These are phyloP conservation scores for Brassicogethes aeneus DNA, from an alignment of 2,888 invertebrate species.

Conservation along the genomic window DNA sequence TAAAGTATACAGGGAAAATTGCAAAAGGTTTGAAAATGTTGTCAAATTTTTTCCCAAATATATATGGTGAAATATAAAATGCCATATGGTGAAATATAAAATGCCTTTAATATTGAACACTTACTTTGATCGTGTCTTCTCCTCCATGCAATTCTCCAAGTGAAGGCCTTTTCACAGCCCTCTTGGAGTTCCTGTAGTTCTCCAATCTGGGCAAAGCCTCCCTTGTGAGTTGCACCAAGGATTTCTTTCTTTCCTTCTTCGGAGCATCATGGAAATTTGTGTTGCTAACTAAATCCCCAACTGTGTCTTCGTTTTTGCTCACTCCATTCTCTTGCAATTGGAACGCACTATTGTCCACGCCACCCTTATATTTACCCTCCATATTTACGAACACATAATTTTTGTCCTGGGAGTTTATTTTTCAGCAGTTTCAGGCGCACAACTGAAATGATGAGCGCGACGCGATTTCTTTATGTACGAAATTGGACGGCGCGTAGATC, in stretches of 20 bases:
- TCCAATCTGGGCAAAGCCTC: conserved; percentile 76
- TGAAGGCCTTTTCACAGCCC: conserved; percentile 71
- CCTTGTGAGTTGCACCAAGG: conserved; percentile 59
- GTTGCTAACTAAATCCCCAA: conserved; percentile 22
- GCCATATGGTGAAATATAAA: too few species aligned
- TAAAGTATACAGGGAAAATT: too few species aligned
- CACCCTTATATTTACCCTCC: conserved; percentile 24
- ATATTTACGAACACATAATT: conserved; percentile 13
- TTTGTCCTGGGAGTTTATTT: conserved; percentile 2
- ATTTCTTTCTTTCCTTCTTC: conserved; percentile 46
- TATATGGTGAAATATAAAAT: too few species aligned
- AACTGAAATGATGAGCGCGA: background rate
- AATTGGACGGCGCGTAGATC: background rate
- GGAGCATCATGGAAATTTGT: conserved; percentile 25
- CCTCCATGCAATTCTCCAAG: conserved; percentile 77
- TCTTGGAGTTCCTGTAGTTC: conserved; percentile 70
- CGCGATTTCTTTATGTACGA: conserved; percentile 1
- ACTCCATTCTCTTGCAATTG: conserved; percentile 30
- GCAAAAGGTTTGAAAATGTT: too few species aligned
- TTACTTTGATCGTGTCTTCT: conserved; percentile 44
- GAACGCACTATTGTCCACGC: conserved; percentile 31
- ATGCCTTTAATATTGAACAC: conserved; percentile 2
- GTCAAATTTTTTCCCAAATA: too few species aligned
- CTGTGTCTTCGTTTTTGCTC: conserved; percentile 15
- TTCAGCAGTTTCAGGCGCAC: background rate